These are phyloP conservation scores for Paralvinella palmiformis DNA, from an alignment of 1,140 invertebrate genomes.

Conservation along the genomic window DNA sequence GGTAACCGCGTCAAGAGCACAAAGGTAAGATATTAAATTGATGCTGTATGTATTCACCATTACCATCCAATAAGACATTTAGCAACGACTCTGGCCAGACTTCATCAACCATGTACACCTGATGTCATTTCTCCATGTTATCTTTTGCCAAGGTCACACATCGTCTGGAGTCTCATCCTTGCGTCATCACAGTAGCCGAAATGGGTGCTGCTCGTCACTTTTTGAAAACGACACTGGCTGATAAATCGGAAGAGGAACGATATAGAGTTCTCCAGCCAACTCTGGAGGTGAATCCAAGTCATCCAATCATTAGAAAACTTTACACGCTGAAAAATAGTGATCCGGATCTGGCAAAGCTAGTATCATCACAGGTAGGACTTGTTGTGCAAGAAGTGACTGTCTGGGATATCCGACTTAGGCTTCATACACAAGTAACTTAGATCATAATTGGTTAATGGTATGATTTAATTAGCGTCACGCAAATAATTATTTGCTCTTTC, in stretches of 20 bases:
- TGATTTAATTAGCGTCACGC: neutral
- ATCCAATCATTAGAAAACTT: constrained; percentile 87
- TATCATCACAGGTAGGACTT: constrained; percentile 79
- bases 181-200: constrained; percentile 87
- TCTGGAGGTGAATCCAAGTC: constrained; percentile 88
- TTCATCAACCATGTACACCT: too few relatives aligned
- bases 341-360: constrained; percentile 71
- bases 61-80: neutral
- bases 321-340: constrained; percentile 66
- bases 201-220: constrained; percentile 95
- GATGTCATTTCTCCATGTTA: too few relatives aligned
- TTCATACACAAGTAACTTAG: neutral
- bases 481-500: too few relatives aligned
- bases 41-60: too few relatives aligned
- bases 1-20: constrained; percentile 72
- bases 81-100: neutral
- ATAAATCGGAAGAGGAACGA: constrained; percentile 76
- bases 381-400: too few relatives aligned
- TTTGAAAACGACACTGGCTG: constrained; percentile 78
- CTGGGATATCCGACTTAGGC: neutral
- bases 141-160: constrained; percentile 69
- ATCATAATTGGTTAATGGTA: neutral
- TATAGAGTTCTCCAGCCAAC: constrained; percentile 82
- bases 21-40: constrained; percentile 57
- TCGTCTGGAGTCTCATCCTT: constrained; percentile 81